phyloP scores from a whole-genome alignment of 2,888 invertebrate species.

The Chrysolina haemoptera region DNA sequence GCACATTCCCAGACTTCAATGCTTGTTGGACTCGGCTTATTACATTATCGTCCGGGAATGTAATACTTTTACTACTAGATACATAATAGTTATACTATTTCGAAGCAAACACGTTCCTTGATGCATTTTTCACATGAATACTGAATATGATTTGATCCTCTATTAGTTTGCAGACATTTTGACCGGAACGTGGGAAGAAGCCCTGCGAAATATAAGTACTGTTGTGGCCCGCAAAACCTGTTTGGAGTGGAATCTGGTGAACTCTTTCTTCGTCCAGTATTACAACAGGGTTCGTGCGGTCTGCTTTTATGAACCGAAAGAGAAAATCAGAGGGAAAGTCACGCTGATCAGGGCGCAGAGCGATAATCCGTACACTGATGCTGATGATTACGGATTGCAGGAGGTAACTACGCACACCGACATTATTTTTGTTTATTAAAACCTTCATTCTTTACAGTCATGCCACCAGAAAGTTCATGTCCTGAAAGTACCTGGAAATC shows the following conservation, averaged over 20 bases:
- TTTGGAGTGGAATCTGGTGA: constrained; percentile 24
- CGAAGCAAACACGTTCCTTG: too few relatives aligned
- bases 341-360: constrained; percentile 40
- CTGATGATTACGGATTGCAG: constrained; percentile 48
- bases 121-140: too few relatives aligned
- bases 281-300: constrained; percentile 42
- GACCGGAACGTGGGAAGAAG: constrained; percentile 27
- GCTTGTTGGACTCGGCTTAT: too few relatives aligned
- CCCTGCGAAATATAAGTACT: constrained; percentile 25
- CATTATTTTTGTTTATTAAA: neutral
- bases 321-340: constrained; percentile 38
- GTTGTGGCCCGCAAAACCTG: constrained; percentile 39
- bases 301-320: constrained; percentile 42
- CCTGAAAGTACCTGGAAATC: constrained; percentile 43
- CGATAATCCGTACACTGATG: constrained; percentile 24
- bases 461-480: constrained; percentile 43
- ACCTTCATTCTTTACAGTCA: constrained; percentile 38
- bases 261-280: constrained; percentile 35
- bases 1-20: too few relatives aligned
- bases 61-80: too few relatives aligned
- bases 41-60: too few relatives aligned
- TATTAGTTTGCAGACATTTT: neutral
- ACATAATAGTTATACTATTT: too few relatives aligned
- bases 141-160: neutral
- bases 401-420: constrained; percentile 32